Percentiles rank a stretch among this genome's conserved stretches.
These are phyloP conservation scores for Drosophila santomea DNA, from an alignment of 1,140 invertebrate genomes.

Conservation along the genomic window DNA sequence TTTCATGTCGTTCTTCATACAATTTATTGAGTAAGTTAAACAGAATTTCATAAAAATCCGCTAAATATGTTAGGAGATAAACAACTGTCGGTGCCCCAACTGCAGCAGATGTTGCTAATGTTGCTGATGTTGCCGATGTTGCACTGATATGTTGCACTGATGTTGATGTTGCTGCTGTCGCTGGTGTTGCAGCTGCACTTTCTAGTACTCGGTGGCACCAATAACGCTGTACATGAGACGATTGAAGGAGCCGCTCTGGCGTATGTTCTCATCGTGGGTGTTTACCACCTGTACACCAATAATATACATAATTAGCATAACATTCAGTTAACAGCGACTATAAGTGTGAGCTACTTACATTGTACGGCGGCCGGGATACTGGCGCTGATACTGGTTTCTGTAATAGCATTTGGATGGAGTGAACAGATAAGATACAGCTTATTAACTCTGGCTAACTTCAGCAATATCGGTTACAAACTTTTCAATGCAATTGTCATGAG, in stretches of 20 bases:
- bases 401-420: constrained; percentile 34
- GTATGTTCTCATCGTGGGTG: constrained; percentile 90
- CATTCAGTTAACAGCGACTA: not conserved
- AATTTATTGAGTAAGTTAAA: constrained; percentile 80
- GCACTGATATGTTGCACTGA: not conserved
- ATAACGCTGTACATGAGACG: constrained; percentile 95
- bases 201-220: constrained; percentile 90
- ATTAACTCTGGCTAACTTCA: constrained; percentile 22
- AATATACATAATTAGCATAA: not conserved
- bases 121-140: constrained; percentile 4
- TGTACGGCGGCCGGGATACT: constrained; percentile 83
- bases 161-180: constrained; percentile 40
- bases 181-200: constrained; percentile 46
- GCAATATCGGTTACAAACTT: constrained; percentile 22
- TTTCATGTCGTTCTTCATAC: constrained; percentile 56
- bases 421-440: constrained; percentile 24
- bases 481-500: constrained; percentile 29
- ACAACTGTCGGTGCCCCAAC: constrained; percentile 47
- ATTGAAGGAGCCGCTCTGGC: constrained; percentile 96
- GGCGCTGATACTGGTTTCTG: constrained; percentile 83
- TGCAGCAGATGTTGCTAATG: constrained; percentile 44
- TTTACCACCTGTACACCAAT: constrained; percentile 75
- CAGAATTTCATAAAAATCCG: constrained; percentile 80
- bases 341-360: constrained; percentile 62
- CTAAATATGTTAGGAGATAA: constrained; percentile 75